Conservation (phyloP, 1,140 invertebrate species). For the Heliothis virescens region DNA sequence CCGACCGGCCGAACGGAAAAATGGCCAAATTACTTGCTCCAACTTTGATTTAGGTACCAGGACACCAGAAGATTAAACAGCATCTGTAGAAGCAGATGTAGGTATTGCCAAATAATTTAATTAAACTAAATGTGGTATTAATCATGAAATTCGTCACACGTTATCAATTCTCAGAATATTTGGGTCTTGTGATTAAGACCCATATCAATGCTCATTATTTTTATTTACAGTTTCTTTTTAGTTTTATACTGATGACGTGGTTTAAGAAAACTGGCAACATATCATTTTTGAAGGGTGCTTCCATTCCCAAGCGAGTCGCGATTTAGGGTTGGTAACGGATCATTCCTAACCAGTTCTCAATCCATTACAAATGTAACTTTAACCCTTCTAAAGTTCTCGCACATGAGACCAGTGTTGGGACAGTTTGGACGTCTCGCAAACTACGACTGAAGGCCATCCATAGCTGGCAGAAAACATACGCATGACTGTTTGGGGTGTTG, state of each 20-base stretch:
- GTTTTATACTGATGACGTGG: no score
- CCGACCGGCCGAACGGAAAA: constrained; percentile 13
- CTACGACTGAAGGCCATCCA: background rate
- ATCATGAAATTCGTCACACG: constrained; percentile 6
- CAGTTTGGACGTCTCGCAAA: background rate
- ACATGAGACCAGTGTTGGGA: background rate
- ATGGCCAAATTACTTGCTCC: constrained; percentile 16
- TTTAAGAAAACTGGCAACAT: background rate
- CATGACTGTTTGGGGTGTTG: no score
- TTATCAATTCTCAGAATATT: background rate
- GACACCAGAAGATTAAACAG: background rate
- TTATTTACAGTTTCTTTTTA: background rate
- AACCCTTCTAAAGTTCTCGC: background rate
- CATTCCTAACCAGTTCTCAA: constrained; percentile 9
- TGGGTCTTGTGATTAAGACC: background rate
- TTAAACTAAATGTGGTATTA: constrained; percentile 1
- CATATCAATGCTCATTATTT: constrained; percentile 16
- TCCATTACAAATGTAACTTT: background rate
- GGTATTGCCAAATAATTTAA: background rate
- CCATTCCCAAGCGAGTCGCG: constrained; percentile 13
- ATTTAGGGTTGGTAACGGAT: constrained; percentile 13
- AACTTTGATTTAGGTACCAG: constrained; percentile 27
- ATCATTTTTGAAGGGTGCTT: constrained; percentile 11
- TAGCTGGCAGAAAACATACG: no score
- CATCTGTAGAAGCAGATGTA: background rate